Evolutionary conservation across 2,797 vertebrate species (phyloP), one percentile per base, ranked within the genome.

Genomic region (Taenioides sp.): DNA sequence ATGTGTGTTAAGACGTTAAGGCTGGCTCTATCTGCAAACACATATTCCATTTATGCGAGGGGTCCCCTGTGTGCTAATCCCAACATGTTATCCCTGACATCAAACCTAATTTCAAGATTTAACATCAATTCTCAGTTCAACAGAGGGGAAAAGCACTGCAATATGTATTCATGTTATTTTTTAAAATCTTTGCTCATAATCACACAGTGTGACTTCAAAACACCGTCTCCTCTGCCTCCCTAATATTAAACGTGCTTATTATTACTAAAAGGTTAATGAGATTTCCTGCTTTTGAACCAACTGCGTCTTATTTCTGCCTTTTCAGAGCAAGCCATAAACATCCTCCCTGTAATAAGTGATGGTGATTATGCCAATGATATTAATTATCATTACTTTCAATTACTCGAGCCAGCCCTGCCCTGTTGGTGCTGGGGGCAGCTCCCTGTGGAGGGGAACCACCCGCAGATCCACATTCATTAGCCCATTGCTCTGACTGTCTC

Each of bases 301-400:
- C 84, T 75, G 73, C 55, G 80, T 73, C 75, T 85, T 80, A 85
- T 91, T 90, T 86, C 82, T 86, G 57, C 81, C 71, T 75, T 85
- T 63, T 85, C 86, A 75, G 82, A 77, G 80, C 76, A 82, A 83
- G 82, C 82, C 83, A 83, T 89, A 92, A 92, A 92, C 91, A 92
- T 87, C 83, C 77, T 84, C 78, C 69, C 78, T 67, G 76, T 84
- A 84, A 89, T 86, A 91, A 90, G 78, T 69, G 86, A 87, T 86
- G 87, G 89, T 89, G 90, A 93, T 94, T 91, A 91, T 80, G 86
- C 84, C 87, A 83, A 91, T 91, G 79, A 92, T 92, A 93, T 93
- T 93, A 93, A 94, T 94, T 92, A 93, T 92, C 91, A 92, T 92
- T 92, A 91, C 89, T 91, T 91, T 93, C 90, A 92, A 92, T 93